Evolutionary conservation across 2,797 vertebrate species (phyloP).

Genomic region (Pipistrellus pipistrellus): DNA sequence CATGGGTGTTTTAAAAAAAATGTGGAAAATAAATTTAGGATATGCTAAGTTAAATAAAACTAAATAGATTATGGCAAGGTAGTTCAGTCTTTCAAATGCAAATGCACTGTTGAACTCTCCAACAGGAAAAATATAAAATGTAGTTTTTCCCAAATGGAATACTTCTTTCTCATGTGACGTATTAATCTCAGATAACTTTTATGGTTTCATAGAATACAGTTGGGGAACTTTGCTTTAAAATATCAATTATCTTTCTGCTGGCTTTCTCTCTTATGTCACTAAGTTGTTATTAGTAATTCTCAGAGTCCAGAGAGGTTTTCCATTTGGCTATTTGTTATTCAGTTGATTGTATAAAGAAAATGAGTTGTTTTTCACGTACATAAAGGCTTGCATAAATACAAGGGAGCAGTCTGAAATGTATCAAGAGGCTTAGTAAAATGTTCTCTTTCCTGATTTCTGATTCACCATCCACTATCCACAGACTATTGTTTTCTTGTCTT

Average conservation of each 20-base stretch:
- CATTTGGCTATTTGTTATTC: constrained; percentile 21
- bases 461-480: not conserved
- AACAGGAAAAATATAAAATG: not conserved
- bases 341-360: constrained; percentile 33
- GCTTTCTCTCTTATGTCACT: not conserved
- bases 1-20: constrained; percentile 21
- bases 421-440: constrained; percentile 24
- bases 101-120: not conserved
- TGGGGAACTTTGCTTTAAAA: constrained; percentile 43
- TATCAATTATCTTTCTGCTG: not conserved
- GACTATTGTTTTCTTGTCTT: not conserved
- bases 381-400: not conserved
- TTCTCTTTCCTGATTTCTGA: constrained; percentile 56
- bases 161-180: not conserved
- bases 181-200: constrained; percentile 25
- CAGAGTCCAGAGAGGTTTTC: constrained; percentile 1
- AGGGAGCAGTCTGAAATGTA: not conserved
- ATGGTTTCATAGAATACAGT: not conserved
- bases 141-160: not conserved
- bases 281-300: constrained; percentile 18
- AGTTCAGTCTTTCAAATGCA: constrained; percentile 1
- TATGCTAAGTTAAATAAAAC: not conserved
- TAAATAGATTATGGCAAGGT: not conserved
- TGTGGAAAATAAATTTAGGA: not conserved
- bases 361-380: not conserved